Evolutionary conservation across 2,888 invertebrate species (phyloP).

Genomic region (Drosophila meridiana): DNA sequence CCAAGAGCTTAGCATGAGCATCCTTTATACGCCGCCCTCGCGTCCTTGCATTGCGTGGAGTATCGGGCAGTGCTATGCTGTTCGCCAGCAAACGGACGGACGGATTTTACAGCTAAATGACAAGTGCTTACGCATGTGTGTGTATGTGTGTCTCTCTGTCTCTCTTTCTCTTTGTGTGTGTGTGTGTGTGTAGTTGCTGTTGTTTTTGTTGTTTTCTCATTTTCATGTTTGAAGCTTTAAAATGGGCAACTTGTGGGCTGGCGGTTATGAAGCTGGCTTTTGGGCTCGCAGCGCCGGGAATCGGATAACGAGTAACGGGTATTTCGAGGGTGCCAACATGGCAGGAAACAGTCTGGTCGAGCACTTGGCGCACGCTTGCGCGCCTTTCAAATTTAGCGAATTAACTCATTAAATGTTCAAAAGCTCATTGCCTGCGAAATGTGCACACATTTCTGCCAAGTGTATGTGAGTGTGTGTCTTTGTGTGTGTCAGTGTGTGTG

Average conservation of each 20-base stretch:
- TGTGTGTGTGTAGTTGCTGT: conserved; percentile 25
- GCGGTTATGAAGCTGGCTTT: conserved; percentile 25
- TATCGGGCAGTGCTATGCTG: conserved; percentile 61
- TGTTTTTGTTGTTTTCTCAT: conserved; percentile 13
- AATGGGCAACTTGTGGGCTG: conserved; percentile 63
- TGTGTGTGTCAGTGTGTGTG: conserved; percentile 12
- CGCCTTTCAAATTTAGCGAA: conserved; percentile 75
- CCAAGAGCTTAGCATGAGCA: conserved; percentile 66
- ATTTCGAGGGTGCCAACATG: conserved; percentile 16
- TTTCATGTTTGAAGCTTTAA: conserved; percentile 51
- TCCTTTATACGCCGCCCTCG: conserved; percentile 20
- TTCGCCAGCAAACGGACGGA: conserved; percentile 39
- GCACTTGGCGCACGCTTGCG: conserved; percentile 75
- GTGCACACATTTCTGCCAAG: conserved; percentile 67
- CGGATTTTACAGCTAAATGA: conserved; percentile 62
- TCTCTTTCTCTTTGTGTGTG: conserved; percentile 1
- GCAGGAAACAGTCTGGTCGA: conserved; percentile 52
- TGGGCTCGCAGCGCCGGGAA: conserved; percentile 7
- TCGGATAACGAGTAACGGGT: conserved; percentile 11
- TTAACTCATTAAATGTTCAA: conserved; percentile 79
- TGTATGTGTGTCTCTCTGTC: conserved; percentile 21
- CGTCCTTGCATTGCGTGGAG: conserved; percentile 24
- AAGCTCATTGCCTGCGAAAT: conserved; percentile 78
- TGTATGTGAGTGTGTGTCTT: conserved; percentile 1
- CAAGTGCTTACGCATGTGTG: conserved; percentile 63